Evolutionary conservation across 2,113 vertebrate genomes (phyloP).

Genomic region (Ceuthmochares aereus): DNA sequence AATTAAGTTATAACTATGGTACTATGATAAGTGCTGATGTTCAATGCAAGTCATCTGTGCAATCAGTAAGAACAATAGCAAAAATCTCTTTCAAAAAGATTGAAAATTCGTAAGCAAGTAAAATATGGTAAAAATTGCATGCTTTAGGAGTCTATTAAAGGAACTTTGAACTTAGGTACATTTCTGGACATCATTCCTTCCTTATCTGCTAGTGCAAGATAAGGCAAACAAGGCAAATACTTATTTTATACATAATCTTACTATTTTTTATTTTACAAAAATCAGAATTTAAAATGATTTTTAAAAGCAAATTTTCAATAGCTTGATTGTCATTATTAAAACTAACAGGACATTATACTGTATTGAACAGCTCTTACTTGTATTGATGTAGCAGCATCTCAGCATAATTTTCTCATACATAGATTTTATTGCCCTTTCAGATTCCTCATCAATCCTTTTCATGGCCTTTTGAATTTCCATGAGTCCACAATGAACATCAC

Average conservation of each 20-base stretch:
- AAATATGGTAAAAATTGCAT: neutral
- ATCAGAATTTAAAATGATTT: neutral
- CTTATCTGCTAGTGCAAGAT: neutral
- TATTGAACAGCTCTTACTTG: constrained; percentile 61
- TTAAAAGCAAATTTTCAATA: neutral
- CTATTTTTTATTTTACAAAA: neutral
- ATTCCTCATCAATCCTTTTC: constrained; percentile 18
- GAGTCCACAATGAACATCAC: constrained; percentile 39
- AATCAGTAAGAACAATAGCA: neutral
- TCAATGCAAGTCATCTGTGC: neutral
- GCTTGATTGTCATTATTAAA: neutral
- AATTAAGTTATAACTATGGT: neutral
- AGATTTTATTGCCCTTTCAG: constrained; percentile 29
- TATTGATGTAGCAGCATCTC: constrained; percentile 25
- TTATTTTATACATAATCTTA: neutral
- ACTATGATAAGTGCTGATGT: neutral
- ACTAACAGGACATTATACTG: neutral
- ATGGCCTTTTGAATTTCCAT: constrained; percentile 14
- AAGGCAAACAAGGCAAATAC: neutral
- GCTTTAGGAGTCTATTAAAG: neutral
- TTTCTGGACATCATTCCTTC: neutral
- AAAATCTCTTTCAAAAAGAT: neutral
- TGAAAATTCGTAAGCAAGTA: neutral
- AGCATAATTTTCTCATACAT: neutral
- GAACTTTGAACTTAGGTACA: neutral